Evolutionary conservation across 2,797 vertebrate genomes (phyloP), one percentile per base, ranked within the genome.

Genomic region (Rallus crepitans): DNA sequence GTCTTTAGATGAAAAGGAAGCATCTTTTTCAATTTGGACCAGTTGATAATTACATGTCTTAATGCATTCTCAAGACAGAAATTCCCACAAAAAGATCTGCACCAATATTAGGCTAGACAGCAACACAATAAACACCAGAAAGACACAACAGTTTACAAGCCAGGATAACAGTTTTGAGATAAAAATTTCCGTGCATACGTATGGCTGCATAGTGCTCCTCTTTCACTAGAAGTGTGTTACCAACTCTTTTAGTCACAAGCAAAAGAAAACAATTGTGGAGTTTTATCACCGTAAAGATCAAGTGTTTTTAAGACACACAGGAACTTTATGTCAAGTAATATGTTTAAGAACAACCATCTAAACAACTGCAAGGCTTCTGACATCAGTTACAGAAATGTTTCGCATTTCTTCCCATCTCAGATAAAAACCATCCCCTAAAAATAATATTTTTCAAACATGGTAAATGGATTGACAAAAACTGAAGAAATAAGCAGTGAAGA

Each of bases 41-140:
- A 42, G 61, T 75, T 94, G 97, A 92, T 95, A 94, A 95, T 85
- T 91, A 90, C n/a, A 61, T 25, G 31, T 63, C 47, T 87, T 89
- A 50, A 94, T 87, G 37, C 47, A 82, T 91, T 82, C 61, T 87
- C 73, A 89, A 94, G 64, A 75, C 57, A 79, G 72, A 83, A 89
- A 89, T 84, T 90, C 61, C 50, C 66, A 83, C 39, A 42, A 12
- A 89, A 89, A 81, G 37, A 76, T 47, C 52, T 94, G 31, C 53
- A 88, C 14, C 35, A 72, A 20, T 31, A 60, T 77, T 50, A 90
- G 6, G 6, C 78, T 93, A 80, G 83, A 86, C 33, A 90, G 60
- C 61, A 92, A 73, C 19, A 93, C 65, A 83, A 94, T 82, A 96
- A 94, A 72, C n/a, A 77, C 27, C 20, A 40, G 24, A 7, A 93